A percentile compares a stretch with the other conserved stretches of the same genome.
Evolutionary conservation across 2,113 vertebrate genomes (phyloP).

Genomic region (Hystrix brachyura): DNA sequence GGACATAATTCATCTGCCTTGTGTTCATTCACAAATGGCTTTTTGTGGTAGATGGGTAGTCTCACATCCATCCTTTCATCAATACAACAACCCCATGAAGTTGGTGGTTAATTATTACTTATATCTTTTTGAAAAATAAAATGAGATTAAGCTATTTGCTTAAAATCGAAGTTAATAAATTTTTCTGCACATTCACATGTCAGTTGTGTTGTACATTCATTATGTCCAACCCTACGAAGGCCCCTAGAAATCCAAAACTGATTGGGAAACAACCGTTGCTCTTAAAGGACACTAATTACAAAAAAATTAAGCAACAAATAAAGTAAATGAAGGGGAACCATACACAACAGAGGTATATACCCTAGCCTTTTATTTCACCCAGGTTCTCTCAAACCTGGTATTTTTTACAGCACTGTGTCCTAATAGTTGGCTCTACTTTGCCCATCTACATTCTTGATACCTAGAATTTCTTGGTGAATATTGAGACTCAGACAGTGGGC

Average conservation of each 20-base stretch:
- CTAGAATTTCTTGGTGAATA: conserved; percentile 48
- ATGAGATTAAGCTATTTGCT: neutral
- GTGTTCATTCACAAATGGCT: neutral
- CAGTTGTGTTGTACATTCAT: neutral
- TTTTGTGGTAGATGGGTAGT: neutral
- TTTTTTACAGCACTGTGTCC: neutral
- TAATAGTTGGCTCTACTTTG: neutral
- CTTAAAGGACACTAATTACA: neutral
- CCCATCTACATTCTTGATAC: neutral
- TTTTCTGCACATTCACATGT: neutral
- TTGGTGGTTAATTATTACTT: neutral
- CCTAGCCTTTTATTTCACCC: neutral
- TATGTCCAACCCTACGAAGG: neutral
- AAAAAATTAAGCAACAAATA: neutral
- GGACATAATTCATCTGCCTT: neutral
- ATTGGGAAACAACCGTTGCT: neutral
- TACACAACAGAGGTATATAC: neutral
- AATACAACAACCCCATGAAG: neutral
- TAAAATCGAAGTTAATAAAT: neutral
- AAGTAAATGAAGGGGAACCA: neutral
- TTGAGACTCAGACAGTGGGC: conserved; percentile 1
- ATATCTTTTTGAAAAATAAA: neutral
- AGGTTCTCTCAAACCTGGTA: neutral
- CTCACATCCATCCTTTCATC: neutral
- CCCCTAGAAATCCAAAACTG: neutral